These are phyloP conservation scores for Actinemys pallida DNA, from an alignment of 2,113 vertebrate species.

Conservation along the genomic window DNA sequence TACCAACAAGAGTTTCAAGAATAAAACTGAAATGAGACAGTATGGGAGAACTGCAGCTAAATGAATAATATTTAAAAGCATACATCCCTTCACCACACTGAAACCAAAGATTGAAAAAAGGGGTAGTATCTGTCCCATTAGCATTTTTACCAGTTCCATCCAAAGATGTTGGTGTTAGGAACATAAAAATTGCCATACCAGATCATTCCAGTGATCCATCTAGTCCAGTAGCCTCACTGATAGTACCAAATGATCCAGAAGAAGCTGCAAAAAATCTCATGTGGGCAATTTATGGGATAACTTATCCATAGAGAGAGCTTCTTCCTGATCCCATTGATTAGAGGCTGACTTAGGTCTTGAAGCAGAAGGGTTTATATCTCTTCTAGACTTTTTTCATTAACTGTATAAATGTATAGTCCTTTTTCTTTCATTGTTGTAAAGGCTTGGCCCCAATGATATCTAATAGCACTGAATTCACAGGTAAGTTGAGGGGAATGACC, in stretches of 20 bases:
- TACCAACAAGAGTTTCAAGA: not conserved
- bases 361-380: accelerated
- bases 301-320: accelerated
- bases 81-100: not conserved
- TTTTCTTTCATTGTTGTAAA: not conserved
- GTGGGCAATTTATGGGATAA: accelerated
- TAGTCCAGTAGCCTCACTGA: not conserved
- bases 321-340: accelerated
- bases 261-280: not conserved
- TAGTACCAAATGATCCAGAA: accelerated
- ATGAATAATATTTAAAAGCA: not conserved
- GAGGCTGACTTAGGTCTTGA: not conserved
- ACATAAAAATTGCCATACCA: not conserved
- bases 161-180: not conserved
- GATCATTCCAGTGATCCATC: not conserved
- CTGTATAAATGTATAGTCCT: not conserved
- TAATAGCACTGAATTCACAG: not conserved
- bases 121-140: not conserved
- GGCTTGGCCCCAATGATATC: not conserved
- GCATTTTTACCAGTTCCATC: not conserved
- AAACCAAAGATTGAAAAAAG: not conserved
- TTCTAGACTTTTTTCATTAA: not conserved
- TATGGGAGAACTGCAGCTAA: accelerated
- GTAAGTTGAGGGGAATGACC: too few relatives aligned
- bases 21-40: accelerated